Base-by-base conservation (phyloP, 2,888 invertebrate species). In the Spisula solida region DNA sequence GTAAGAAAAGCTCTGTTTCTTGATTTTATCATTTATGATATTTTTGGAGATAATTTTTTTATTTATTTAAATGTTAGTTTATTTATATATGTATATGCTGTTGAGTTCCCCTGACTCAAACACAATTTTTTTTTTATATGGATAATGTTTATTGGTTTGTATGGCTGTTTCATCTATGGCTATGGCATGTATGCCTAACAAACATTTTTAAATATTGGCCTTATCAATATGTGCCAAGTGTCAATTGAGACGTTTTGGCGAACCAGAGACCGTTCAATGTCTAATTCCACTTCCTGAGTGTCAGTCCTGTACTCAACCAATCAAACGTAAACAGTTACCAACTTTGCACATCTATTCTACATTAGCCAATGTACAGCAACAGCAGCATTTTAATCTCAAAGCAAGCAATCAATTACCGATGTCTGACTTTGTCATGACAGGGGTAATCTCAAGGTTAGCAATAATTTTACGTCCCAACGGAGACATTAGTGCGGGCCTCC, bases 371-470 rank as follows among this genome's bases (percentile, higher is more conserved):
- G 25, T 66, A 66, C 60, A 66, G 60, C 60, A 25, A 8, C 60
- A 25, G 41, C 41, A 8, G 41, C 41, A 41, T 41, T 41, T 41
- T 66, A 66, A 66, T 66, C 60, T 75, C 34, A 31, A 75, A 75
- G 75, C 75, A 75, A 75, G 29, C 31, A 34, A 12, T 75, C 75
- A 75, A 31, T 75, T 75, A 48, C 51, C 70, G 5, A 82, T 51
- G 20, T 75, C 83, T 51, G 75, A 55, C n/a, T 80, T 79, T 29
- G 51, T 85, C 48, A 86, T n/a, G 47, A 81, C 81, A 82, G 86
- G 86, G 86, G 86, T 88, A 81, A 90, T 86, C 85, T 90, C 90
- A 48, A 90, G 87, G 47, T 88, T 86, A 29, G 88, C 90, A 16
- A 87, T 70, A 66, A 90, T 88, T 80, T 88, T 88, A 5, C 86